phyloP scores from a whole-genome alignment of 1,140 invertebrate genomes.

The Rhyzopertha dominica region DNA sequence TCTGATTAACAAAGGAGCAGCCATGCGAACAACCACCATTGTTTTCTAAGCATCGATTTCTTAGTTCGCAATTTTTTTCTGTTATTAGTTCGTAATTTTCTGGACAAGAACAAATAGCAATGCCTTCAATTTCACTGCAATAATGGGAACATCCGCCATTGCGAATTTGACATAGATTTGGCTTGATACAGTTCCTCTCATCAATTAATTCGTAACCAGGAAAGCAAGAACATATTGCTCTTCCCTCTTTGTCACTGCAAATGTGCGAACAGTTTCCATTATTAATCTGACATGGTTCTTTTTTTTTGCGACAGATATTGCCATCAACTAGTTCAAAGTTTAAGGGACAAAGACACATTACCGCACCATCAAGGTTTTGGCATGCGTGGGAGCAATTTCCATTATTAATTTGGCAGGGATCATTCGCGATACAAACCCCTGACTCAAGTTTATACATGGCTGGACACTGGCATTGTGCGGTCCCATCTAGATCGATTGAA shows the following conservation, averaged over 20 bases:
- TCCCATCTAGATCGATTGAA: slow-evolving; percentile 44
- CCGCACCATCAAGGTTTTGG: slow-evolving; percentile 23
- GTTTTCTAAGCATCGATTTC: slow-evolving; percentile 43
- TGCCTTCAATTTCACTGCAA: slow-evolving; percentile 29
- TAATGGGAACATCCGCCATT: slow-evolving; percentile 53
- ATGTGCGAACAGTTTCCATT: slow-evolving; percentile 55
- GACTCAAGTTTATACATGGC: slow-evolving; percentile 49
- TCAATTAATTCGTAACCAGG: slow-evolving; percentile 67
- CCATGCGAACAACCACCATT: slow-evolving; percentile 48
- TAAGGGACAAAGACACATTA: slow-evolving; percentile 29
- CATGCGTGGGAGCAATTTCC: slow-evolving; percentile 52
- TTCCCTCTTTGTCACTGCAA: slow-evolving; percentile 50
- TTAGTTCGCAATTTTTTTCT: slow-evolving; percentile 47
- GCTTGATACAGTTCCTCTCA: too few relatives aligned
- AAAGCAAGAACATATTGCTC: slow-evolving; percentile 64
- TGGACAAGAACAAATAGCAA: slow-evolving; percentile 29
- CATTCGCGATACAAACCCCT: slow-evolving; percentile 48
- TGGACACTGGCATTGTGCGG: slow-evolving; percentile 57
- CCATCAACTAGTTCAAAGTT: slow-evolving; percentile 35
- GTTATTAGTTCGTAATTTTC: slow-evolving; percentile 13
- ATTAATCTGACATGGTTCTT: slow-evolving; percentile 52
- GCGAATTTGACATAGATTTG: slow-evolving; percentile 53
- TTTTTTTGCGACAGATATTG: too few relatives aligned
- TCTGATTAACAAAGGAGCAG: slow-evolving; percentile 34
- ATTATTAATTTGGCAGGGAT: slow-evolving; percentile 52